Conservation (phyloP, 1,140 invertebrate genomes). For the Drosophila nasuta region DNA sequence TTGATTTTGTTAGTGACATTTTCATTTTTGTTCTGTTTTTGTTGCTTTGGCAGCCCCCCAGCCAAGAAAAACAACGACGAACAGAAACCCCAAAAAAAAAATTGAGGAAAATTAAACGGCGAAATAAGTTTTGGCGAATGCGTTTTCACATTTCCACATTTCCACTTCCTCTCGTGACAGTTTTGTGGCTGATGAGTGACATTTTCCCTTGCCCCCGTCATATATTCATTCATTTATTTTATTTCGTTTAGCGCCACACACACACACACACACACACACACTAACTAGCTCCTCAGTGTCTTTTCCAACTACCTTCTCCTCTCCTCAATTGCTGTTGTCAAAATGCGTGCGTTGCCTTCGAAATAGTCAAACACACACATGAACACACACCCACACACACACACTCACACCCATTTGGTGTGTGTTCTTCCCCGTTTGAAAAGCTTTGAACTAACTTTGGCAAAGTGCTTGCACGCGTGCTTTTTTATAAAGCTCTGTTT, state of each 20-base stretch:
- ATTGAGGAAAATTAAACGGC: constrained; percentile 35
- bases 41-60: constrained; percentile 40
- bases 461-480: constrained; percentile 15
- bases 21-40: not conserved
- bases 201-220: constrained; percentile 52
- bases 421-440: constrained; percentile 24
- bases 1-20: constrained; percentile 17
- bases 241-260: no score
- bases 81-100: constrained; percentile 36
- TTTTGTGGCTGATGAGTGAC: constrained; percentile 56
- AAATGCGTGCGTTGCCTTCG: constrained; percentile 66
- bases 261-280: no score
- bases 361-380: constrained; percentile 23
- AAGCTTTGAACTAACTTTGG: constrained; percentile 15
- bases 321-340: constrained; percentile 40
- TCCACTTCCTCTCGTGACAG: not conserved
- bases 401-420: not conserved
- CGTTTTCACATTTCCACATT: constrained; percentile 59
- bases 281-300: constrained; percentile 52
- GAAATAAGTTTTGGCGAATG: constrained; percentile 62
- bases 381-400: constrained; percentile 1
- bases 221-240: constrained; percentile 77
- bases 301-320: not conserved
- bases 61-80: constrained; percentile 53
- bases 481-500: constrained; percentile 27